Conservation (phyloP, 2,113 vertebrate species). For the Suncus etruscus region DNA sequence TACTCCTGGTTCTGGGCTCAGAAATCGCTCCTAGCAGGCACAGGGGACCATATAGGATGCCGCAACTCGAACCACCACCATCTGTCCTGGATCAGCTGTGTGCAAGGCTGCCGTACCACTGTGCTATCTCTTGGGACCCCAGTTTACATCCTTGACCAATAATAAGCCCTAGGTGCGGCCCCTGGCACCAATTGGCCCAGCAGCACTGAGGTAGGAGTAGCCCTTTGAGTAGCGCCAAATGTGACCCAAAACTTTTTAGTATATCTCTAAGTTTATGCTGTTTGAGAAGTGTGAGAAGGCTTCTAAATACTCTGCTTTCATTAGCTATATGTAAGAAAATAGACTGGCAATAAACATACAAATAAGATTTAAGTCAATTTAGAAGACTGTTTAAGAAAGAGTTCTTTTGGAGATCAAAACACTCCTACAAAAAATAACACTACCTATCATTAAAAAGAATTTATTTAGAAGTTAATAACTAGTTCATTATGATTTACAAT, state of each 20-base stretch:
- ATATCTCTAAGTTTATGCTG: not conserved
- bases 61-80: no score
- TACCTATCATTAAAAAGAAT: not conserved
- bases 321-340: not conserved
- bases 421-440: not conserved
- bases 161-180: not conserved
- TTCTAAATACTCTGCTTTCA: slow-evolving; percentile 1
- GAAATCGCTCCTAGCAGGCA: no score
- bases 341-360: not conserved
- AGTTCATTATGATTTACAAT: slow-evolving; percentile 22
- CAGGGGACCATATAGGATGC: no score
- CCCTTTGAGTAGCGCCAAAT: no score
- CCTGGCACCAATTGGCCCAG: no score
- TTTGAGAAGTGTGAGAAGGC: not conserved
- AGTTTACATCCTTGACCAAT: slow-evolving; percentile 16
- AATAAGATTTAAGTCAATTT: not conserved
- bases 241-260: no score
- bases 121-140: no score
- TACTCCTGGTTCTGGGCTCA: no score
- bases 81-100: no score
- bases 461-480: slow-evolving; percentile 17
- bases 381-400: not conserved
- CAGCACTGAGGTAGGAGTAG: no score
- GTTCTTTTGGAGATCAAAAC: slow-evolving; percentile 2
- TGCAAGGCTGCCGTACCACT: no score